Evolutionary conservation across 2,888 invertebrate species (phyloP).

Genomic region (Clivina fossor): DNA sequence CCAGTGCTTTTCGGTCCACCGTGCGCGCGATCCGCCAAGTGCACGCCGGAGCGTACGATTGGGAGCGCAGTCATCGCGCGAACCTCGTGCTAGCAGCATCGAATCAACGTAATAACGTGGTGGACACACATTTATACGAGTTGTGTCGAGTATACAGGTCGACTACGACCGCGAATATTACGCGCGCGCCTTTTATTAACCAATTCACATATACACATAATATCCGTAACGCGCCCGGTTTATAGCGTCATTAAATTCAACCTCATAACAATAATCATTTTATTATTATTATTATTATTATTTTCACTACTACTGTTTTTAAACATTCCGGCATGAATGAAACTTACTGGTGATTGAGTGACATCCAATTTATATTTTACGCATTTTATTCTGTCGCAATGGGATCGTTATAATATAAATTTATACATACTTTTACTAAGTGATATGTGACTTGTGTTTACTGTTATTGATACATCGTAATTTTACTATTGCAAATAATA

Average conservation of each 20-base stretch:
- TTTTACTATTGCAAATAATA: slow-evolving; percentile 4
- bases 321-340: no score
- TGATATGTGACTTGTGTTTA: neutral
- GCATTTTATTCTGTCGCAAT: neutral
- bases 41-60: slow-evolving; percentile 55
- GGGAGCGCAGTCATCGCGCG: slow-evolving; percentile 49
- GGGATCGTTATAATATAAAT: neutral
- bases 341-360: neutral
- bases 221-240: no score
- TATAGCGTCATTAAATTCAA: slow-evolving; percentile 39
- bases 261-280: slow-evolving; percentile 54
- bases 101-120: slow-evolving; percentile 5
- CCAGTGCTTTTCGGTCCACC: slow-evolving; percentile 58
- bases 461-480: neutral
- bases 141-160: no score
- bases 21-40: slow-evolving; percentile 62
- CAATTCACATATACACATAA: slow-evolving; percentile 27
- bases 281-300: slow-evolving; percentile 42
- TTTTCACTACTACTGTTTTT: neutral
- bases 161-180: slow-evolving; percentile 19
- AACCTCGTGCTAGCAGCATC: slow-evolving; percentile 39
- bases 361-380: slow-evolving; percentile 3
- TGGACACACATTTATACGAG: slow-evolving; percentile 2
- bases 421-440: neutral
- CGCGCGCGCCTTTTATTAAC: slow-evolving; percentile 31